Evolutionary conservation across 1,140 invertebrate genomes (phyloP).

Genomic region (Melipona quadrifasciata): DNA sequence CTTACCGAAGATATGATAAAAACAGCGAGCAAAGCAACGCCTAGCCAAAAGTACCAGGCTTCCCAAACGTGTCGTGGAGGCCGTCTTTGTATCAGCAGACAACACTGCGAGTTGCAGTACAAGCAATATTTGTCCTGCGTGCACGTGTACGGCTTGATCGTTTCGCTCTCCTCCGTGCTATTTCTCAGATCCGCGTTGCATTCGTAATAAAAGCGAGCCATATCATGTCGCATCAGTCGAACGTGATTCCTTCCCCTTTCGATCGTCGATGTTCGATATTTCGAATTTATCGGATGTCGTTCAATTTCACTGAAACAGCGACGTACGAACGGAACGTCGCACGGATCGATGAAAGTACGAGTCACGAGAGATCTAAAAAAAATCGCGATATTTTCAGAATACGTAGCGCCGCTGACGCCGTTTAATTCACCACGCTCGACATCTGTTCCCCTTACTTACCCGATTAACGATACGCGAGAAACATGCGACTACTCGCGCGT

Average conservation of each 20-base stretch:
- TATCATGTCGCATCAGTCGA: constrained; percentile 11
- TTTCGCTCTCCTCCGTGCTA: constrained; percentile 32
- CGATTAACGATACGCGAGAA: constrained; percentile 24
- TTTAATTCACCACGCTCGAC: constrained; percentile 34
- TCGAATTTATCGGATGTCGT: background rate
- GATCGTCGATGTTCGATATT: background rate
- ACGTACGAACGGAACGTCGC: background rate
- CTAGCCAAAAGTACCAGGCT: constrained; percentile 77
- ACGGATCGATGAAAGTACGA: constrained; percentile 35
- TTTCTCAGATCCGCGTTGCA: constrained; percentile 62
- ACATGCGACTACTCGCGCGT: background rate
- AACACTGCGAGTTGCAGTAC: constrained; percentile 73
- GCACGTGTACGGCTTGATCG: constrained; percentile 64
- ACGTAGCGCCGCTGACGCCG: constrained; percentile 12
- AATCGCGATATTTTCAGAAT: constrained; percentile 46
- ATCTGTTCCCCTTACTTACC: constrained; percentile 42
- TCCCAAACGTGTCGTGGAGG: constrained; percentile 75
- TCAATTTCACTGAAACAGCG: constrained; percentile 1
- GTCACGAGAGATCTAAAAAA: constrained; percentile 49
- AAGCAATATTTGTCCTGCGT: constrained; percentile 67
- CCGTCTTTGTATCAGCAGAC: constrained; percentile 69
- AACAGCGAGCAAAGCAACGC: constrained; percentile 70
- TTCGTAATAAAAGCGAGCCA: constrained; percentile 70
- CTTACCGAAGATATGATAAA: constrained; percentile 73
- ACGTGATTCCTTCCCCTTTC: background rate